Conservation (phyloP, 2,888 invertebrate species). For the Cheilosia urbana region DNA sequence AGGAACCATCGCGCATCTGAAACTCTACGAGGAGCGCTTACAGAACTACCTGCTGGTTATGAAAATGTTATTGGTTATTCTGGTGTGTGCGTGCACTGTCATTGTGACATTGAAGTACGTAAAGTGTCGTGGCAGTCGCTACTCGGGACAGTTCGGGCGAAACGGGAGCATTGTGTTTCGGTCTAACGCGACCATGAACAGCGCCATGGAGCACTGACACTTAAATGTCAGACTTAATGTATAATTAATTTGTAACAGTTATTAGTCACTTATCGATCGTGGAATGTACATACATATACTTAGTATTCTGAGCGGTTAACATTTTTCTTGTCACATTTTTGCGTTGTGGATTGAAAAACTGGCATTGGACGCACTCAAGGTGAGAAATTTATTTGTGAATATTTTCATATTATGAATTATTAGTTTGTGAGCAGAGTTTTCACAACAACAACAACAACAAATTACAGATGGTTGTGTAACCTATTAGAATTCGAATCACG, state of each 20-base stretch:
- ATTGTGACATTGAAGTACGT: conserved; percentile 68
- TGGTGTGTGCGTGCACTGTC: conserved; percentile 76
- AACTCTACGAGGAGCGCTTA: conserved; percentile 79
- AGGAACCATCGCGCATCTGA: conserved; percentile 76
- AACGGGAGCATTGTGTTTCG: conserved; percentile 81
- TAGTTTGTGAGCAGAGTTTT: not conserved
- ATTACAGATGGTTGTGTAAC: not conserved
- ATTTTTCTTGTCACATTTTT: conserved; percentile 20
- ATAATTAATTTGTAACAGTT: conserved; percentile 65
- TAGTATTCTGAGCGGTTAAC: conserved; percentile 62
- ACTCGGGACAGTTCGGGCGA: conserved; percentile 77
- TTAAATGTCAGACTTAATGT: conserved; percentile 27
- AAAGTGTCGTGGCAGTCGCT: conserved; percentile 77
- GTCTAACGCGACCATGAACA: conserved; percentile 81
- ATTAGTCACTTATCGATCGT: conserved; percentile 32
- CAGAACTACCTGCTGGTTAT: conserved; percentile 79
- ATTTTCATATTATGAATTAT: conserved; percentile 11
- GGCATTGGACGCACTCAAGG: conserved; percentile 67
- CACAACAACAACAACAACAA: too few relatives aligned
- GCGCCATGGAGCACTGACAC: conserved; percentile 77
- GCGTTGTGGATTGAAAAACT: conserved; percentile 40
- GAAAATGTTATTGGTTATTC: conserved; percentile 78
- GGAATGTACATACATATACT: conserved; percentile 62
- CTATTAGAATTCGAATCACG: too few relatives aligned
- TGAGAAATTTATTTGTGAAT: conserved; percentile 36